These are phyloP conservation scores for Marasmarcha lunaedactyla DNA, from an alignment of 2,888 invertebrate species.

Conservation along the genomic window DNA sequence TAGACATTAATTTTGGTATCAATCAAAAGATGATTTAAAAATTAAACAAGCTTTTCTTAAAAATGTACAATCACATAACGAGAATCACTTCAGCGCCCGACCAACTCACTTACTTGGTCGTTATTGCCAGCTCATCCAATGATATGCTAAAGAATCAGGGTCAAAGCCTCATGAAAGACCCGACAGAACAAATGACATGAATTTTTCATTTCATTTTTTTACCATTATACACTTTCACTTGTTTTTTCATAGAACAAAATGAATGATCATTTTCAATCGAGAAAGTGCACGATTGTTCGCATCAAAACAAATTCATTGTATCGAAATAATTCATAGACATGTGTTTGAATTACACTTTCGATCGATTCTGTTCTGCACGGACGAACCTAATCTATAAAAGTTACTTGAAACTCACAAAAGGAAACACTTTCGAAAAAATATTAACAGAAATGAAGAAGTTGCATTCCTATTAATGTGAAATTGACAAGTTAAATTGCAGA, in stretches of 20 bases:
- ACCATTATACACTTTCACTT: constrained; percentile 62
- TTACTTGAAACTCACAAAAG: too few species aligned
- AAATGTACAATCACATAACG: too few species aligned
- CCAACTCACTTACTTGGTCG: too few species aligned
- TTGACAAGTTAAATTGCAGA: constrained; percentile 18
- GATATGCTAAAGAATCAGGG: too few species aligned
- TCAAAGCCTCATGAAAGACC: not conserved
- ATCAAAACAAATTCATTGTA: constrained; percentile 12
- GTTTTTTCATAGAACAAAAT: constrained; percentile 50
- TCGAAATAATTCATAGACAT: not conserved
- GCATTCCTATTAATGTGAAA: not conserved
- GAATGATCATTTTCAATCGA: constrained; percentile 55
- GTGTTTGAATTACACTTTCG: constrained; percentile 20
- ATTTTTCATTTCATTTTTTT: constrained; percentile 64
- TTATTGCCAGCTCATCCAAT: too few species aligned
- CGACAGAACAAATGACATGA: constrained; percentile 62
- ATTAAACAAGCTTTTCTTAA: too few species aligned
- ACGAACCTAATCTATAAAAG: not conserved
- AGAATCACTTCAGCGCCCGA: too few species aligned
- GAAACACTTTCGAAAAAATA: too few species aligned
- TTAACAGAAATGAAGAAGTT: too few species aligned
- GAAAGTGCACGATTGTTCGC: constrained; percentile 44
- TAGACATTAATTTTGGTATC: too few species aligned
- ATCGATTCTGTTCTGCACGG: constrained; percentile 17
- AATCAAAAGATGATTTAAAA: too few species aligned